Base-by-base conservation (phyloP, 2,888 invertebrate genomes). In the Ypsolopha scabrella region DNA sequence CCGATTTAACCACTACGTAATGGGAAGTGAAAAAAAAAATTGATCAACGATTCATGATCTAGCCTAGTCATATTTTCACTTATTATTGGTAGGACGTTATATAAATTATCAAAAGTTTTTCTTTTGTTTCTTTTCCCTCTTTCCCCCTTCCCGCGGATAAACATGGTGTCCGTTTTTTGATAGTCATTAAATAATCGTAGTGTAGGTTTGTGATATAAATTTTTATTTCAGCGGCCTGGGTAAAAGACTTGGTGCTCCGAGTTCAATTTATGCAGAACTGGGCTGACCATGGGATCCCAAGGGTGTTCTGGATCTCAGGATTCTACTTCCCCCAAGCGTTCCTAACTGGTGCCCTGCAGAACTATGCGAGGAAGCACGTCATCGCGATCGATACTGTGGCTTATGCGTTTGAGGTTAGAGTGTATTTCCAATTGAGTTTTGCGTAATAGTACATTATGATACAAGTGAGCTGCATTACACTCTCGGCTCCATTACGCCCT, bases 241-340 rank as follows among this genome's bases (percentile, higher is more conserved):
- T 91, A 7, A 77, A 81, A 41, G 92, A 92, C 66, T 74, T 92
- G 44, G 81, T 86, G 43, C 85, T 81, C 38, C 89, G 94, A 57
- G 88, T 92, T 34, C 75, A 73, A 44, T 92, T 92, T 75, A 88
- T 92, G 68, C 75, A 77, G 47, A 72, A 79, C 41, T 95, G 94
- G 94, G 87, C 88, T 7, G 79, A 88, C 11, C 52, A 71, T 0
- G 93, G 93, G 7, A 92, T 93, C 56, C 94, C 94, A 0, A 73
- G 88, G 36, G 89, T 90, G 49, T 94, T 94, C 79, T 95, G 94
- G 94, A 91, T 95, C 58, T 93, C 94, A 0, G 94, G 94, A 0
- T 94, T 95, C 75, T 95, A 91, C 78, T 95, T 94, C 78, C 94
- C 94, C 0, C 94, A 95, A 71, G 94, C 94, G 1, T 94, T 95